Conservation (phyloP, 2,888 invertebrate genomes). For the Scaptomyza polygonia region DNA sequence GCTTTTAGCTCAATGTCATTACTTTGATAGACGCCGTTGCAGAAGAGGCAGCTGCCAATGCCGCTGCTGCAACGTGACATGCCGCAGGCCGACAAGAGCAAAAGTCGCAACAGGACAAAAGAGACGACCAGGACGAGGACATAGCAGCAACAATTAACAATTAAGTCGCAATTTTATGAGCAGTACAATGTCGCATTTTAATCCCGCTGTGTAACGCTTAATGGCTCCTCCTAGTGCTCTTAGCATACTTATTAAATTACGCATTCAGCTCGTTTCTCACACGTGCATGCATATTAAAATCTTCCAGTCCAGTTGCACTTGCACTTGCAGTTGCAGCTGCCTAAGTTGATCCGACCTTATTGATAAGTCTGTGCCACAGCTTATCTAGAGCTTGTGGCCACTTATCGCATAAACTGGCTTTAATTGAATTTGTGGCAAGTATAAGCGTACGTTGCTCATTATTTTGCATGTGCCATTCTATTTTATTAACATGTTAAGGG, state of each 20-base stretch:
- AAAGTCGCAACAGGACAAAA: background rate
- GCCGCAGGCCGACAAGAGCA: slow-evolving; percentile 37
- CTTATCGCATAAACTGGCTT: slow-evolving; percentile 60
- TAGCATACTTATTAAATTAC: slow-evolving; percentile 70
- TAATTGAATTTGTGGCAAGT: slow-evolving; percentile 67
- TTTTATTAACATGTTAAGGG: slow-evolving; percentile 76
- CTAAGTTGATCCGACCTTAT: slow-evolving; percentile 44
- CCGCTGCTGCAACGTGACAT: slow-evolving; percentile 41
- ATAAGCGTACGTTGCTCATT: slow-evolving; percentile 20
- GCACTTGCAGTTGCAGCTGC: slow-evolving; percentile 40
- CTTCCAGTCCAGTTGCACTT: slow-evolving; percentile 4
- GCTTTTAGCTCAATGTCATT: slow-evolving; percentile 60
- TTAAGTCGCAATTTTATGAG: slow-evolving; percentile 73
- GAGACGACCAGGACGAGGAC: slow-evolving; percentile 1
- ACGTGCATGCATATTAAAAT: slow-evolving; percentile 56
- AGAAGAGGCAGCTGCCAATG: slow-evolving; percentile 38
- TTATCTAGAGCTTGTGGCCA: slow-evolving; percentile 46
- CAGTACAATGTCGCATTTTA: slow-evolving; percentile 62
- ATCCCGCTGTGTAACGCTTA: slow-evolving; percentile 42
- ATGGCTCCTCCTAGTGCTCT: slow-evolving; percentile 23
- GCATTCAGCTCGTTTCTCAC: slow-evolving; percentile 74
- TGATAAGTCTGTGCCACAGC: slow-evolving; percentile 37
- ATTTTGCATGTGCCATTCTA: slow-evolving; percentile 56
- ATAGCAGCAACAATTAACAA: slow-evolving; percentile 69
- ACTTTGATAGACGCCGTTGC: slow-evolving; percentile 69